Conservation (phyloP, 2,797 vertebrate genomes). For the Argentina silus region DNA sequence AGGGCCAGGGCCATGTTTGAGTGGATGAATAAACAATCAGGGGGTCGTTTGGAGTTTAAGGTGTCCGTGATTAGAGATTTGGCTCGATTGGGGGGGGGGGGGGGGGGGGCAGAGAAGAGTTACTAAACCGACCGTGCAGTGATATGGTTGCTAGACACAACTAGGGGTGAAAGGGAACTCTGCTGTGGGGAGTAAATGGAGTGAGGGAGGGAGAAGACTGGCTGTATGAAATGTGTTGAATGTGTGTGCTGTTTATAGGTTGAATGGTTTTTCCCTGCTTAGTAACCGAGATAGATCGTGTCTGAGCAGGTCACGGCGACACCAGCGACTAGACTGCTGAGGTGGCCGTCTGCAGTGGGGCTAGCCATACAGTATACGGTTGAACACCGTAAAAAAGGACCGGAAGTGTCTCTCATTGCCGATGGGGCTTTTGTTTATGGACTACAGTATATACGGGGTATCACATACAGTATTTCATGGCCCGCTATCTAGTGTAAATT, state of each 20-base stretch:
- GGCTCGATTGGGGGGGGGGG: slow-evolving; percentile 22
- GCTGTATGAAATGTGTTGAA: slow-evolving; percentile 27
- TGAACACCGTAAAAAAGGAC: slow-evolving; percentile 35
- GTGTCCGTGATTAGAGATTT: slow-evolving; percentile 56
- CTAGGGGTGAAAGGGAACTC: too few relatives aligned
- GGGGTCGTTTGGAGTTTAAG: slow-evolving; percentile 68
- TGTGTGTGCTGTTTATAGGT: background rate
- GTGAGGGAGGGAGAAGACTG: slow-evolving; percentile 29
- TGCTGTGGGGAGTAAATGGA: too few relatives aligned
- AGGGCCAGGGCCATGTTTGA: slow-evolving; percentile 55
- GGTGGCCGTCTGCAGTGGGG: slow-evolving; percentile 42
- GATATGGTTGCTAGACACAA: slow-evolving; percentile 3
- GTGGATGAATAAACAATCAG: slow-evolving; percentile 68
- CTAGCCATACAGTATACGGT: slow-evolving; percentile 46
- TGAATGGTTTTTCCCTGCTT: background rate
- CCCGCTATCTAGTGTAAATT: too few relatives aligned
- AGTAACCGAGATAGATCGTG: slow-evolving; percentile 16
- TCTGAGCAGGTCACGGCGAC: slow-evolving; percentile 49
- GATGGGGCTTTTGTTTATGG: slow-evolving; percentile 57
- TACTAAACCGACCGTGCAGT: slow-evolving; percentile 13
- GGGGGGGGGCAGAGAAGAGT: background rate
- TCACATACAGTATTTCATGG: too few relatives aligned
- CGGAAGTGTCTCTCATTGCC: slow-evolving; percentile 29
- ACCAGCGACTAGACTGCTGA: slow-evolving; percentile 18
- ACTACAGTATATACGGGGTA: background rate